Evolutionary conservation across 2,113 vertebrate species (phyloP), one percentile per base, ranked within the genome.

Genomic region (Macrotus californicus): DNA sequence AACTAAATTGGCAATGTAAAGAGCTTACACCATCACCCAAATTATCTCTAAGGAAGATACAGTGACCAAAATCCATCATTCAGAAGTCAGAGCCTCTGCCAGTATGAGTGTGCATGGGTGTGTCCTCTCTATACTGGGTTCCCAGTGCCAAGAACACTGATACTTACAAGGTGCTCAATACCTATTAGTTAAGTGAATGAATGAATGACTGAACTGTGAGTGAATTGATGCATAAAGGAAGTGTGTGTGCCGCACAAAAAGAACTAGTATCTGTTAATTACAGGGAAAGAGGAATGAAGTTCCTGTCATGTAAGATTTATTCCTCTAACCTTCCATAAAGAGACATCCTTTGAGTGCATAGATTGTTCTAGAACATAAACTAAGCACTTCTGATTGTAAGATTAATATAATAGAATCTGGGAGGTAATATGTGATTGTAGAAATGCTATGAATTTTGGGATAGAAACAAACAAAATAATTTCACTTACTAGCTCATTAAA

Each of bases 271-370:
- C 26, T 80, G 76, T 56, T 87, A 72, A 77, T 92, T 46, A 41
- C 16, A 48, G 61, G 76, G 61, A 82, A 90, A 46, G 46, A 94
- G 48, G 24, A 96, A 92, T 90, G 43, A 77, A 87, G 89, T 89
- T 91, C 61, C 22, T 85, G 48, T 82, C 7, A 43, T 13, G 11
- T 54, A 92, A 82, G 41, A 66, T 85, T 91, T 77, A 43, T 46
- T 84, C 31, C 36, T 85, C 12, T 59, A 83, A 92, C 29, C 94
- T 89, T 12, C 69, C 59, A 48, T 31, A 61, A 43, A 77, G 36
- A 91, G 41, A 95, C 9, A 39, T 48, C 88, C 46, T 92, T 85
- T 90, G 43, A 90, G 34, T 22, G 76, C 16, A 36, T 91, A 39
- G 15, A 61, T 73, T 80, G 8, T 48, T 91, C 43, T 66, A 84